phyloP scores from a whole-genome alignment of 2,888 invertebrate species.

The Himalopsyche kuldschensis region DNA sequence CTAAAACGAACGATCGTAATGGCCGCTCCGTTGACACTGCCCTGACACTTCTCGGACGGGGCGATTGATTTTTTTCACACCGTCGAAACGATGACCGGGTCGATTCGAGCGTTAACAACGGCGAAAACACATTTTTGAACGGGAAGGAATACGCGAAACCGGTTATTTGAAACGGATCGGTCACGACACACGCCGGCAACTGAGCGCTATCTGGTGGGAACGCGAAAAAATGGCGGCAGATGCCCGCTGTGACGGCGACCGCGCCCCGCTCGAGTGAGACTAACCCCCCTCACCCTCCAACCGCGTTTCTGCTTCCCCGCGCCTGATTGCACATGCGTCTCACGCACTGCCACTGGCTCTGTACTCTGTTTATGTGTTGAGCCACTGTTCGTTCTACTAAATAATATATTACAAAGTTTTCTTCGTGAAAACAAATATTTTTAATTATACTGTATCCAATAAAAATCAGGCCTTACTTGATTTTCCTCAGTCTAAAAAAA shows the following conservation, averaged over 20 bases:
- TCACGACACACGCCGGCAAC: constrained; percentile 32
- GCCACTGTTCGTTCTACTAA: not conserved
- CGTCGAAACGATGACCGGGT: constrained; percentile 15
- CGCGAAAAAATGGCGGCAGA: constrained; percentile 66
- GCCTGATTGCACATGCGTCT: constrained; percentile 10
- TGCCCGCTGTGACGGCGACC: constrained; percentile 63
- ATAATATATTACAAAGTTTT: not conserved
- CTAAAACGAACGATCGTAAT: constrained; percentile 32
- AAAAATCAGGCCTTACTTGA: too few species aligned
- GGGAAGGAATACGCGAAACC: constrained; percentile 19
- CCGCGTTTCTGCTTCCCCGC: constrained; percentile 41
- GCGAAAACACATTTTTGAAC: constrained; percentile 23
- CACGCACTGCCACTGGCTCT: not conserved
- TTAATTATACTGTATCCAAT: too few species aligned
- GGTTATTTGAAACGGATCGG: constrained; percentile 26
- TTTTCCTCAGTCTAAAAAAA: too few species aligned
- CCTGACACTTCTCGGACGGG: constrained; percentile 26
- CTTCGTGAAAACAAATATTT: not conserved
- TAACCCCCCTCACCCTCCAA: constrained; percentile 55
- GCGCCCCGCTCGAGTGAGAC: constrained; percentile 63
- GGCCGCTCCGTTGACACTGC: constrained; percentile 32
- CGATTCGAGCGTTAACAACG: constrained; percentile 16
- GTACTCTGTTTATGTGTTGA: not conserved
- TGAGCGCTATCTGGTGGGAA: constrained; percentile 51
- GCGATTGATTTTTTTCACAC: constrained; percentile 27